Percentiles rank a stretch among this genome's conserved stretches.
Conservation (phyloP, 2,888 invertebrate species). For the Taphrorychus bicolor region DNA sequence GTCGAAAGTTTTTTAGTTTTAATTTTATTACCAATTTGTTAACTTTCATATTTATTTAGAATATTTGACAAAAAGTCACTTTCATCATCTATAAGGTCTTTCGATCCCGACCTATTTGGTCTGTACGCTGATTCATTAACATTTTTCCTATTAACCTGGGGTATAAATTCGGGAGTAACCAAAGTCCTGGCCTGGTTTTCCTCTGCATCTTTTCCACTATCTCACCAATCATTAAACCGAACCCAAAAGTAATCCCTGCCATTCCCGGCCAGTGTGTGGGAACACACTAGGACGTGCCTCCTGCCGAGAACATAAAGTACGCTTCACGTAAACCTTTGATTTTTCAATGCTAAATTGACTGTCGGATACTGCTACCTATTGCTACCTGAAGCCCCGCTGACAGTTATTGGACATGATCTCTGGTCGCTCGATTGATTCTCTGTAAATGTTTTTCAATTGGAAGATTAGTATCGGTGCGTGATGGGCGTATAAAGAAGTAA, state of each 20-base stretch:
- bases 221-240: background rate
- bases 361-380: conserved; percentile 21
- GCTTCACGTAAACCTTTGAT: conserved; percentile 25
- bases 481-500: no score
- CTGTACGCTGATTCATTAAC: no score
- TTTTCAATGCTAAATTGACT: conserved; percentile 29
- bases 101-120: no score
- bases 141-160: no score
- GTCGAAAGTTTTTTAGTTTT: no score
- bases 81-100: no score
- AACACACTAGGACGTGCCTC: conserved; percentile 30
- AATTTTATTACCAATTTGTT: no score
- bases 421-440: conserved; percentile 29
- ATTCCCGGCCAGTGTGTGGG: conserved; percentile 10
- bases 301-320: conserved; percentile 25
- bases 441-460: conserved; percentile 21
- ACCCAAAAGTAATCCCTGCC: conserved; percentile 22
- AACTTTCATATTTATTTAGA: no score
- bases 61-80: no score
- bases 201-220: background rate
- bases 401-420: conserved; percentile 35
- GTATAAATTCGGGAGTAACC: no score
- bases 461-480: no score
- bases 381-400: conserved; percentile 32
- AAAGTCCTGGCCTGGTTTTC: background rate